Evolutionary conservation across 1,140 invertebrate genomes (phyloP), one percentile per base, ranked within the genome.

Genomic region (Alviniconcha marisindica): DNA sequence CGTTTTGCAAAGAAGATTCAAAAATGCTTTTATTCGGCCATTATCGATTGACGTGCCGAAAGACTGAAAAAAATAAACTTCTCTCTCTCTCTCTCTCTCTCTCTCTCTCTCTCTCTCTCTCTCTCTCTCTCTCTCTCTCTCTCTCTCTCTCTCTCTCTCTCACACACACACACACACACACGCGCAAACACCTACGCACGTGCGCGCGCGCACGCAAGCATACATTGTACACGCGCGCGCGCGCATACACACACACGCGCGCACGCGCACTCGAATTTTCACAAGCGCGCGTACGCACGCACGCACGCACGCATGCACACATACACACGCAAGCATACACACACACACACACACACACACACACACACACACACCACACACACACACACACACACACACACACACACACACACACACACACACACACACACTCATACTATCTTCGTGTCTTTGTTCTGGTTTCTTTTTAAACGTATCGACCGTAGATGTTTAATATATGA

Each of bases 291-390:
- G 33, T 31, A 74, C 71, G 33, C 71, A 5, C 12, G 4, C 10
- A 33, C 28, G 42, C 10, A 33, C 28, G 31, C 15, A 10, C 51
- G 24, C 48, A 40, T 24, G 66, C 48, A 33, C 48, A 81, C 48
- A 66, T 24, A 66, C n/a, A 66, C 36, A 81, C 48, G 66, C 36
- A 66, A n/a, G 66, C 36, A 81, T 28, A 81, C 36, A 81, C 48
- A 81, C 36, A 81, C 48, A 81, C 36, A 81, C 48, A 81, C 36
- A 81, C 48, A 81, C 31, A 80, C 42, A 80, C 31, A 80, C 42
- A 80, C 31, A 80, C 33, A 77, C n/a, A 80, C 44, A 56, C 28
- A 80, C 42, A 80, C 40, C 40, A 77, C 40, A 77, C 40, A 77
- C 21, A 44, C 40, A 44, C 21, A 77, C 21, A 44, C 40, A n/a